Conservation (phyloP, 2,888 invertebrate species). For the Hoplodrina ambigua region DNA sequence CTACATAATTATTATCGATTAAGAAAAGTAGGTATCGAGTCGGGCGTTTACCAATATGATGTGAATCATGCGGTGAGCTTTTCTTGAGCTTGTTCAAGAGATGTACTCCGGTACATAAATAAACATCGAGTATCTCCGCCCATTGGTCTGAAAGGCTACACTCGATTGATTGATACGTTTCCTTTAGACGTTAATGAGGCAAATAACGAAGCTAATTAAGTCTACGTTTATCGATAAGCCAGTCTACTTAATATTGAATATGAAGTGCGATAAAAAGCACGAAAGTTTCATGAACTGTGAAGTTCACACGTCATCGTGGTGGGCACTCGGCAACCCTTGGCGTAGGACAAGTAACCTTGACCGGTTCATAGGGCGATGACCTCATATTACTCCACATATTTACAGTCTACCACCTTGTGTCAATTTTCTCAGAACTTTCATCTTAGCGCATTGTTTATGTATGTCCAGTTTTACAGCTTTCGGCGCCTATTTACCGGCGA, state of each 20-base stretch:
- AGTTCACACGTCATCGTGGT: conserved; percentile 68
- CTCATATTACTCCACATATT: conserved; percentile 68
- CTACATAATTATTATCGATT: conserved; percentile 62
- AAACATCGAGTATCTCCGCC: conserved; percentile 72
- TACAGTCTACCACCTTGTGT: conserved; percentile 58
- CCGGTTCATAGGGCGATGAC: conserved; percentile 81
- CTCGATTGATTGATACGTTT: conserved; percentile 74
- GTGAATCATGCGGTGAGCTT: conserved; percentile 76
- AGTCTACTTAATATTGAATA: conserved; percentile 48
- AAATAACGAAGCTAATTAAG: conserved; percentile 69
- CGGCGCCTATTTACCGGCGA: conserved; percentile 69
- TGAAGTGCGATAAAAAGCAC: conserved; percentile 65
- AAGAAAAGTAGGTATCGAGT: conserved; percentile 66
- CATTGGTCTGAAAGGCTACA: conserved; percentile 67
- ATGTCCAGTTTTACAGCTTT: conserved; percentile 66
- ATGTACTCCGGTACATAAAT: conserved; percentile 73
- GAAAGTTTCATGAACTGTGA: conserved; percentile 66
- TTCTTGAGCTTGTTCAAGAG: conserved; percentile 70
- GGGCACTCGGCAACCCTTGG: conserved; percentile 70
- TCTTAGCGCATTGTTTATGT: conserved; percentile 69
- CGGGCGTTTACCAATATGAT: conserved; percentile 62
- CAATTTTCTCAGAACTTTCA: conserved; percentile 64
- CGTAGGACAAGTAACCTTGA: conserved; percentile 79
- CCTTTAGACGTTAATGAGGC: conserved; percentile 70
- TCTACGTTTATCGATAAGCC: conserved; percentile 65